Evolutionary conservation across 2,797 vertebrate genomes (phyloP), one percentile per base, ranked within the genome.

Genomic region (Enteromius paludinosus): DNA sequence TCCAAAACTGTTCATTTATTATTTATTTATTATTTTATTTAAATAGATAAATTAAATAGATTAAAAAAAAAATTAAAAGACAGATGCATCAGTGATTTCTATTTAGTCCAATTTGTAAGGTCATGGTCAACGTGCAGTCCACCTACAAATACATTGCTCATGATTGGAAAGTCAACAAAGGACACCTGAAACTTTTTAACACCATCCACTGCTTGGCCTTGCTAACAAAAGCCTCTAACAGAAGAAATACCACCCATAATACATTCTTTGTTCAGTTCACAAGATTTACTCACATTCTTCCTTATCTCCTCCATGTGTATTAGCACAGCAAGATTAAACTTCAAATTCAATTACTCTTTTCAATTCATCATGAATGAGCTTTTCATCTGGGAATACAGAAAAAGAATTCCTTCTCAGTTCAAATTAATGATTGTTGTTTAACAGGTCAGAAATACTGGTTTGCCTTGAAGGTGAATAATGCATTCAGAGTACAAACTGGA

Each of bases 231-330:
- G 3, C 17, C 4, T 72, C 41, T 38, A 10, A 30, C 25, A 69
- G 66, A 43, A 43, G 43, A 49, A 17, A 25, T 38, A 25, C 23
- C 7, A 78, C 12, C 20, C 8, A 68, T 18, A 78, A 66, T 68
- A 18, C 30, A 66, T 54, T 66, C 9, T 78, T 79, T 78, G 59
- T 65, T 65, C 25, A 47, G 25, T 25, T 77, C 25, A 62, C 10
- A 62, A 33, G 30, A 38, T 33, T 49, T 10, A 18, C 30, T 52
- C 15, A 52, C 62, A 28, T 78, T 54, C 45, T 25, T 68, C 7
- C 23, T 45, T 14, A 28, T 18, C 73, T 30, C 25, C 73, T 30
- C 17, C 45, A n/a, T 10, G 10, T 49, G 41, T 15, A 30, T 30
- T 11, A 71, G 30, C 45, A 72, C 25, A 11, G 17, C 25, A 69